Percentiles rank a stretch among this genome's conserved stretches.
phyloP scores from a whole-genome alignment of 2,888 invertebrate species.

The Apodemia mormo region DNA sequence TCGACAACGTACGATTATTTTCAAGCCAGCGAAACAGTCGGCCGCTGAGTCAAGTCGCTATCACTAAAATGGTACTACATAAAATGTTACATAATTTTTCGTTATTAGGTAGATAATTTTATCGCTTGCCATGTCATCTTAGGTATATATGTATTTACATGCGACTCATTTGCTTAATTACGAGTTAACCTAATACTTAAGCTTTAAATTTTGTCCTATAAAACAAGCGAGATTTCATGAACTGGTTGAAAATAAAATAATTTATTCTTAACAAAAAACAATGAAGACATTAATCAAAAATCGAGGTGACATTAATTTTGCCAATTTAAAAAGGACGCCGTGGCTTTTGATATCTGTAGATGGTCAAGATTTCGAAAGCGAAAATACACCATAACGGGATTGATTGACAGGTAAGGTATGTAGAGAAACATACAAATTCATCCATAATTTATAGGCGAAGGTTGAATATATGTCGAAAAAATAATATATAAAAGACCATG shows the following conservation, averaged over 20 bases:
- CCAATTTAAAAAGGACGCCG: constrained; percentile 36
- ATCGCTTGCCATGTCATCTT: constrained; percentile 49
- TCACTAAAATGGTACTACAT: constrained; percentile 54
- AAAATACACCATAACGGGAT: constrained; percentile 58
- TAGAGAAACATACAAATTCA: constrained; percentile 54
- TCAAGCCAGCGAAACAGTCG: constrained; percentile 42
- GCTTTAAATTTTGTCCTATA: constrained; percentile 17
- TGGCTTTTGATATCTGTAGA: constrained; percentile 50
- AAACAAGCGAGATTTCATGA: constrained; percentile 13
- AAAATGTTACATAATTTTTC: constrained; percentile 63
- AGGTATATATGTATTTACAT: constrained; percentile 28
- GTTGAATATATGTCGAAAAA: constrained; percentile 32
- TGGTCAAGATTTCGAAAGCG: constrained; percentile 61
- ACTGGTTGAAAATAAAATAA: constrained; percentile 14
- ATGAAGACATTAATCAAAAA: constrained; percentile 34
- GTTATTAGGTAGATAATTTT: constrained; percentile 54
- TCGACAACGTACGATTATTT: constrained; percentile 20
- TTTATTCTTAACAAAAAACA: constrained; percentile 27
- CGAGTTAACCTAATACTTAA: constrained; percentile 23
- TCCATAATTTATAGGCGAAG: constrained; percentile 38
- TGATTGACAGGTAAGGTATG: constrained; percentile 64
- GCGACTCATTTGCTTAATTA: constrained; percentile 16
- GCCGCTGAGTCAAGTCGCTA: constrained; percentile 55
- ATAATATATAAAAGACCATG: neutral
- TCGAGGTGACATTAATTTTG: constrained; percentile 38